Evolutionary conservation across 2,888 invertebrate species (phyloP).

Genomic region (Bhutanitis thaidina): DNA sequence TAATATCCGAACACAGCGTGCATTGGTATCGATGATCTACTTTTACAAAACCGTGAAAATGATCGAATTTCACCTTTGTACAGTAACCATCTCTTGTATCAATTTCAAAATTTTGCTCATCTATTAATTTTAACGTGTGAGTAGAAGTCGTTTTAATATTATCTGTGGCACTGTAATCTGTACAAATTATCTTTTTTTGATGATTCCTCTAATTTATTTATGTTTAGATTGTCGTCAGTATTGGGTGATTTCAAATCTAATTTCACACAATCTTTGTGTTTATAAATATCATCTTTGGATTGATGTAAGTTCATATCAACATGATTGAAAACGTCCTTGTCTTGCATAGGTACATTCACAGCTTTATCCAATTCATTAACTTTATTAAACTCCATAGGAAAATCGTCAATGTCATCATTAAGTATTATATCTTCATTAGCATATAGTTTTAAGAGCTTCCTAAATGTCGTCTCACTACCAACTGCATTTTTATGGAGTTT

Average conservation of each 20-base stretch:
- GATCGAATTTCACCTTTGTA: background rate
- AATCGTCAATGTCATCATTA: too few relatives aligned
- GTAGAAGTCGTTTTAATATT: background rate
- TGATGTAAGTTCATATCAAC: too few relatives aligned
- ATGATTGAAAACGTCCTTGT: too few relatives aligned
- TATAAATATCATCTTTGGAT: too few relatives aligned
- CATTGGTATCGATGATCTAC: background rate
- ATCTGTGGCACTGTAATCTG: background rate
- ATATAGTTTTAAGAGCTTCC: background rate
- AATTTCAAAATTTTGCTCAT: background rate
- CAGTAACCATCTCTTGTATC: background rate
- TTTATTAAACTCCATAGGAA: too few relatives aligned
- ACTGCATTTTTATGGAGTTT: background rate
- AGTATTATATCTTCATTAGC: background rate
- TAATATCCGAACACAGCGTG: background rate
- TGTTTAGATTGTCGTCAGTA: too few relatives aligned
- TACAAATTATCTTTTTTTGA: too few relatives aligned
- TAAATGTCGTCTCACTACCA: background rate
- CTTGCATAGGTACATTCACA: too few relatives aligned
- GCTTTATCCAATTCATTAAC: too few relatives aligned
- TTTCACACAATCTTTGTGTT: too few relatives aligned
- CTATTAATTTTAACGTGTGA: background rate
- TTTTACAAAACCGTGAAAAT: conserved; percentile 6
- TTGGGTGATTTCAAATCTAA: too few relatives aligned
- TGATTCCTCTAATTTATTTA: too few relatives aligned